Base-by-base conservation (phyloP, 2,888 invertebrate genomes). In the Panzeria rudis region DNA sequence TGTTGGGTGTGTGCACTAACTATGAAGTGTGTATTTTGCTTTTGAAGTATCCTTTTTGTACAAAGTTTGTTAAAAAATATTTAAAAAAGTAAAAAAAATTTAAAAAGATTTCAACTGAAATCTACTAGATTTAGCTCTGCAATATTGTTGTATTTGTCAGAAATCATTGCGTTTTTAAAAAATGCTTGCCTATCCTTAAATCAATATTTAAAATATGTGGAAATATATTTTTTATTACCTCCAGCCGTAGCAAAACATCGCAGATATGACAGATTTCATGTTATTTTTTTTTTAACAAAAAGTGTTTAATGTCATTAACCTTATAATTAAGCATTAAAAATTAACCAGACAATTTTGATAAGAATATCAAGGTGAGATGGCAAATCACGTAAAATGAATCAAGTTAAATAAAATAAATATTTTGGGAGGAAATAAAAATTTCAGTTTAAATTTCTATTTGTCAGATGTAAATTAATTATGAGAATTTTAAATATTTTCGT, bases 331-430 rank as follows among this genome's bases (percentile, higher is more conserved):
- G 23, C 23, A 41, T 20, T 8, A 44, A 64, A 0, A 64, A n/a
- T 8, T 64, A 54, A 15, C 15, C 3, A 64, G 15, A 44, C 15
- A 44, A 20, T 64, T 29, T 47, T 47, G 44, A 64, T 64, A 64
- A 47, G n/a, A 64, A 47, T 29, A 47, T n/a, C 64, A 64, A 47
- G n/a, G 25, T 62, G 15, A 41, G 32, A 32, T 17, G 7, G 64
- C 11, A 29, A 44, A 25, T 64, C 23, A 25, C 9, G 8, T 8
- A 44, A 64, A 64, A n/a, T 41, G 23, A 62, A 41, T 41, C 4
- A 23, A 62, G 0, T 17, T 32, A 59, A 59, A 15, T 38, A 7
- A 62, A 20, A 15, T 62, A 62, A 62, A 41, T 62, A 25, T 44
- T 44, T 64, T 44, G 8, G 2, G 3, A 25, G n/a, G 13, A 44